A percentile compares a stretch with the other conserved stretches of the same genome.
phyloP scores from a whole-genome alignment of 23 tunicate species.

The Oikopleura vanhoeffeni region DNA sequence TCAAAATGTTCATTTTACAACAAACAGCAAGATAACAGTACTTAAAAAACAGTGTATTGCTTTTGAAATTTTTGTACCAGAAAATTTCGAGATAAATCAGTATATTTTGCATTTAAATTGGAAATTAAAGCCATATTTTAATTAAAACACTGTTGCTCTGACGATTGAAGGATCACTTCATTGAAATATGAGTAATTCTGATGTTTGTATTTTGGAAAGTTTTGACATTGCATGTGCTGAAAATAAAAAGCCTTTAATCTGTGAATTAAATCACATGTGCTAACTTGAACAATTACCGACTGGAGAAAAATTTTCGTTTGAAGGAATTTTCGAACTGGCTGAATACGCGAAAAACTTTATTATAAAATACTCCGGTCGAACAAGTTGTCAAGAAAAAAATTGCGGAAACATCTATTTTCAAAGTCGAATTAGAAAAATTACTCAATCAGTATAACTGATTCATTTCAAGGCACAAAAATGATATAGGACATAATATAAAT shows the following conservation, averaged over 20 bases:
- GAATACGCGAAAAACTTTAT: background rate
- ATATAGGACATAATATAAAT: background rate
- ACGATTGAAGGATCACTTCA: too few species aligned
- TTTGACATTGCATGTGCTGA: background rate
- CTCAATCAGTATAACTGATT: background rate
- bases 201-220: too few species aligned
- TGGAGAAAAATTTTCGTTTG: background rate
- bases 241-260: background rate
- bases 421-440: background rate
- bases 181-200: too few species aligned
- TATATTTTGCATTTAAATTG: background rate
- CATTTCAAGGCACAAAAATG: background rate
- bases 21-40: background rate
- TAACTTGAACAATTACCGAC: background rate
- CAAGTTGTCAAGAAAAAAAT: background rate
- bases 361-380: background rate
- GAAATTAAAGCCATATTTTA: background rate
- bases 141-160: background rate
- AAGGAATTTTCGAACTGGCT: background rate
- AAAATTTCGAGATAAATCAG: too few species aligned
- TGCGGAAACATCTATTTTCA: background rate
- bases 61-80: background rate
- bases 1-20: background rate
- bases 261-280: background rate
- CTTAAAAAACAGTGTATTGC: background rate